These are phyloP conservation scores for Silurus lanzhouensis DNA, from an alignment of 2,797 vertebrate species.

Conservation along the genomic window DNA sequence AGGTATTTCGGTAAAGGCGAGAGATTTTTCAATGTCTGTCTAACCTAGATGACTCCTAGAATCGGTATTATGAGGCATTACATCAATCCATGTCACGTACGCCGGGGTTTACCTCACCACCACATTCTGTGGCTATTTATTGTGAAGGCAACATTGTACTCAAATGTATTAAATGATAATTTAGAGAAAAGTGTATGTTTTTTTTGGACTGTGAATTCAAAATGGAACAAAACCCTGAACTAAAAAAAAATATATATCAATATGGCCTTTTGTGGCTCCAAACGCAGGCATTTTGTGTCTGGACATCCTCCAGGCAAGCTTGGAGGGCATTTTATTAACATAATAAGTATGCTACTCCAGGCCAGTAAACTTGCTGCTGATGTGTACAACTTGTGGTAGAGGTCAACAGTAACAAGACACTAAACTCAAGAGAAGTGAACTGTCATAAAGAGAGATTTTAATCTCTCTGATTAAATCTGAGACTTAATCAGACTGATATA, in stretches of 20 bases:
- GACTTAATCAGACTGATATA: constrained; percentile 32
- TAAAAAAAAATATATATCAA: constrained; percentile 12
- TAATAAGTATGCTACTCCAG: constrained; percentile 50
- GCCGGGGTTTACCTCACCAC: neutral
- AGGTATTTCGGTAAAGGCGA: constrained; percentile 27
- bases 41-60: constrained; percentile 32
- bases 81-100: constrained; percentile 44
- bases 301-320: constrained; percentile 49
- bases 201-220: neutral
- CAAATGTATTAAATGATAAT: neutral
- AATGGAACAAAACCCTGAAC: constrained; percentile 32
- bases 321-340: constrained; percentile 56
- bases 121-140: neutral
- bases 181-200: constrained; percentile 6
- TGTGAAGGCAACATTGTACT: constrained; percentile 22
- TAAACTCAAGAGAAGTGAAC: constrained; percentile 35
- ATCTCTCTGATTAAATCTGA: neutral
- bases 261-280: constrained; percentile 15
- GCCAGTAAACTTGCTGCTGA: constrained; percentile 46
- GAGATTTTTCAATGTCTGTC: constrained; percentile 21
- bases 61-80: constrained; percentile 49
- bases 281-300: constrained; percentile 41
- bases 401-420: constrained; percentile 46
- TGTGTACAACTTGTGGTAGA: constrained; percentile 34
- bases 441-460: constrained; percentile 13